Evolutionary conservation across 2,797 vertebrate genomes (phyloP).

Genomic region (Saxicola maurus): DNA sequence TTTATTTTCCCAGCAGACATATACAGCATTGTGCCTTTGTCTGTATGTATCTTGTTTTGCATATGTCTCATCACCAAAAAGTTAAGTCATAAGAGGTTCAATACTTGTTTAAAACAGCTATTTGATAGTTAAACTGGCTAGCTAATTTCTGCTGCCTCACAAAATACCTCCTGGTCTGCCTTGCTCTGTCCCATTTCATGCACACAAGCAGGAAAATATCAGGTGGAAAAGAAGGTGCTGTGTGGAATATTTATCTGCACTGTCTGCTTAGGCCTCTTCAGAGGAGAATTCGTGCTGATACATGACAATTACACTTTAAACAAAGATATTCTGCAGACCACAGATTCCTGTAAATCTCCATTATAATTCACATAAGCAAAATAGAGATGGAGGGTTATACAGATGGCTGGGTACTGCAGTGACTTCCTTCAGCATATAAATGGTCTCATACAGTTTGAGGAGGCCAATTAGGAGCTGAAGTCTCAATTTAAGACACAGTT

Average conservation of each 20-base stretch:
- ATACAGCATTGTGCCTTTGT: background rate
- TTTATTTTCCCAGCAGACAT: background rate
- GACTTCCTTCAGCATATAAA: conserved; percentile 5
- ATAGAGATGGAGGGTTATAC: background rate
- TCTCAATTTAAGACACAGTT: conserved; percentile 4
- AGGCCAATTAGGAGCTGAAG: conserved; percentile 7
- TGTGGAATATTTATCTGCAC: background rate
- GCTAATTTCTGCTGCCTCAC: background rate
- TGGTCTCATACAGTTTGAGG: background rate
- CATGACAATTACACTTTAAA: conserved; percentile 1
- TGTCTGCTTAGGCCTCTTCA: background rate
- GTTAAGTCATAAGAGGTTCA: background rate
- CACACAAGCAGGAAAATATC: background rate
- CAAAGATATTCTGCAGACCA: background rate
- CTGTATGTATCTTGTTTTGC: background rate
- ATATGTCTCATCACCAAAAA: background rate
- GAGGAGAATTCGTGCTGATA: background rate
- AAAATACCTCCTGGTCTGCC: background rate
- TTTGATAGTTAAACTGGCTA: background rate
- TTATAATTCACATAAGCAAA: background rate
- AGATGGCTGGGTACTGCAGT: background rate
- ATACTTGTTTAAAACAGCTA: background rate
- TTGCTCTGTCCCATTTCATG: background rate
- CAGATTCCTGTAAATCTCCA: conserved; percentile 32
- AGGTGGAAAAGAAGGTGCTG: background rate